Conservation (phyloP, 2,113 vertebrate species). For the Herpailurus yagouaroundi region DNA sequence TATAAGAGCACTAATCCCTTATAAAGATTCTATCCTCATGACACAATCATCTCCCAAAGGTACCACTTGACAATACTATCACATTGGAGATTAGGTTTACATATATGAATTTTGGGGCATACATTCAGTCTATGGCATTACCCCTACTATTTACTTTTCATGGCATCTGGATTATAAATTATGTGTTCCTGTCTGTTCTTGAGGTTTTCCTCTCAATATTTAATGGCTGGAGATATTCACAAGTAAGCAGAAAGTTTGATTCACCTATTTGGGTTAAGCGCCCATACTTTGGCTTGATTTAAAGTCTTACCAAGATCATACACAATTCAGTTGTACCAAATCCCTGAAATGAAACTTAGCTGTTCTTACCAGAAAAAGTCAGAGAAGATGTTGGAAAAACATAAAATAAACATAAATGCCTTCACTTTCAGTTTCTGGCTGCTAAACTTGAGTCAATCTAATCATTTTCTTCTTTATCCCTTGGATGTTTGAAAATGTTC, state of each 20-base stretch:
- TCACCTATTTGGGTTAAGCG: background rate
- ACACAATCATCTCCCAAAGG: background rate
- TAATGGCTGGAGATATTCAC: background rate
- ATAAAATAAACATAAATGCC: background rate
- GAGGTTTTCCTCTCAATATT: background rate
- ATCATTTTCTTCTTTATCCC: background rate
- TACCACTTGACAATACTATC: background rate
- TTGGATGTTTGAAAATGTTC: background rate
- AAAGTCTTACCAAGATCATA: background rate
- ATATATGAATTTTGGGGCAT: background rate
- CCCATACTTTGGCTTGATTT: background rate
- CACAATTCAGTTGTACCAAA: background rate
- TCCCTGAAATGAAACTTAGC: background rate
- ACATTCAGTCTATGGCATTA: background rate
- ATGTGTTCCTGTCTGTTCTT: background rate
- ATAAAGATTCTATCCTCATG: background rate
- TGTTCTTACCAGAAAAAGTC: background rate
- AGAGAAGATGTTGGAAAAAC: background rate
- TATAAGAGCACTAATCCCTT: background rate
- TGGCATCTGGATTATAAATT: background rate
- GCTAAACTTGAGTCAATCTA: background rate
- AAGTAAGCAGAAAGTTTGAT: background rate
- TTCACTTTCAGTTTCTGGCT: background rate
- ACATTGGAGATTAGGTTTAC: background rate
- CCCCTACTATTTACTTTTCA: background rate